Conservation (phyloP, 23 tunicate species). For the Diplosoma virens region DNA sequence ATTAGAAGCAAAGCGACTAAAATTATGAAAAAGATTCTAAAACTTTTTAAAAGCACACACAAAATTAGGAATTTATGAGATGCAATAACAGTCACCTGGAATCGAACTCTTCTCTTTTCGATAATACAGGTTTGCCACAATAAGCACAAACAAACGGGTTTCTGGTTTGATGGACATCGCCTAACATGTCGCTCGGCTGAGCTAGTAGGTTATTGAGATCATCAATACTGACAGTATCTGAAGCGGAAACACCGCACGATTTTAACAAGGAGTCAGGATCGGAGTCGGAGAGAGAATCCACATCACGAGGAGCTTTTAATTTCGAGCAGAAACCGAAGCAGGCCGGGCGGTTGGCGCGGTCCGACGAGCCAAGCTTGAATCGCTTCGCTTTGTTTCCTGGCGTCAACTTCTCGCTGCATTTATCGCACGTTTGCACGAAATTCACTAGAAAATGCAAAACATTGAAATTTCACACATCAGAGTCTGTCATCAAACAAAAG, state of each 20-base stretch:
- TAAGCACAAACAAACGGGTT: background rate
- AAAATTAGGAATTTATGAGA: no score
- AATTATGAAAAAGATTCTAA: no score
- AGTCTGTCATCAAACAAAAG: no score
- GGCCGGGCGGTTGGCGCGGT: background rate
- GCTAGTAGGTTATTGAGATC: conserved; percentile 2
- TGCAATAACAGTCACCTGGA: no score
- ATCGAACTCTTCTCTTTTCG: background rate
- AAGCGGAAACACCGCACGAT: conserved; percentile 39
- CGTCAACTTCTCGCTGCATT: background rate
- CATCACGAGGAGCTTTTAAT: background rate
- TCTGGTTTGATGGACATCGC: background rate
- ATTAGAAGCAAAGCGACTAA: no score
- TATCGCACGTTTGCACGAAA: background rate
- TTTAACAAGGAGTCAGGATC: conserved; percentile 27
- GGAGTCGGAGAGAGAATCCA: background rate
- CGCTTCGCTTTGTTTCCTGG: conserved; percentile 19
- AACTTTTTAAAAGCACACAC: no score
- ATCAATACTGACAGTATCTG: conserved; percentile 39
- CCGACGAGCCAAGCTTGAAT: background rate
- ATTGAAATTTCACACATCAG: no score
- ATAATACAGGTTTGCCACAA: background rate
- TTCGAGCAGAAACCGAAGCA: conserved; percentile 59
- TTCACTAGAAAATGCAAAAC: background rate
- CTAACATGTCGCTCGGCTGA: background rate